Percentiles rank a stretch among this genome's conserved stretches.
Evolutionary conservation across 2,113 vertebrate genomes (phyloP).

Genomic region (Cyanistes caeruleus): DNA sequence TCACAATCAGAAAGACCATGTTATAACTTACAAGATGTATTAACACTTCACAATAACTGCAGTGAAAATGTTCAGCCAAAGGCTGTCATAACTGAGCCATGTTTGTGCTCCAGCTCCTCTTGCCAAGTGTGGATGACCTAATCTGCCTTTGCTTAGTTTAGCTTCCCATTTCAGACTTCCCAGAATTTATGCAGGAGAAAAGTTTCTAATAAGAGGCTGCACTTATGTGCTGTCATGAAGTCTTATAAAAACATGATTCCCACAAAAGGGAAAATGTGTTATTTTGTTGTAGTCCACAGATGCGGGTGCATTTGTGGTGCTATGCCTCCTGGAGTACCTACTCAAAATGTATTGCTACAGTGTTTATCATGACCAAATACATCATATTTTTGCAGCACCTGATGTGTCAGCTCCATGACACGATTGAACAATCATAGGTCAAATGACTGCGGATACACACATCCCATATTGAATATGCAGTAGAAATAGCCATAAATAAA

Average conservation of each 20-base stretch:
- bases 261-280: neutral
- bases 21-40: neutral
- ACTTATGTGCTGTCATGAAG: neutral
- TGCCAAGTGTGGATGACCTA: slow-evolving; percentile 11
- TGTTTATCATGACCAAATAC: neutral
- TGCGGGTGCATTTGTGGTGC: accelerated
- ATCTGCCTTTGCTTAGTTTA: slow-evolving; percentile 5
- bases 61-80: slow-evolving; percentile 28
- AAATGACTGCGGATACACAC: neutral
- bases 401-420: neutral
- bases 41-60: neutral
- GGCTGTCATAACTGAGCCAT: neutral
- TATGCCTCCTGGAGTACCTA: neutral
- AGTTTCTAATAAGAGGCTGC: neutral
- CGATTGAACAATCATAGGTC: neutral
- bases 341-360: neutral
- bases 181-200: slow-evolving; percentile 8
- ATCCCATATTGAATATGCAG: neutral
- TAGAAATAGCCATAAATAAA: neutral
- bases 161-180: slow-evolving; percentile 6
- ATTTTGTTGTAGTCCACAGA: neutral
- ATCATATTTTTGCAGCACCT: neutral
- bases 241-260: neutral
- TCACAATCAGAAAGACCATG: neutral
- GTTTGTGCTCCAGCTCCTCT: neutral